Base-by-base conservation (phyloP, 2,113 vertebrate species). In the Cyprinodon tularosa region DNA sequence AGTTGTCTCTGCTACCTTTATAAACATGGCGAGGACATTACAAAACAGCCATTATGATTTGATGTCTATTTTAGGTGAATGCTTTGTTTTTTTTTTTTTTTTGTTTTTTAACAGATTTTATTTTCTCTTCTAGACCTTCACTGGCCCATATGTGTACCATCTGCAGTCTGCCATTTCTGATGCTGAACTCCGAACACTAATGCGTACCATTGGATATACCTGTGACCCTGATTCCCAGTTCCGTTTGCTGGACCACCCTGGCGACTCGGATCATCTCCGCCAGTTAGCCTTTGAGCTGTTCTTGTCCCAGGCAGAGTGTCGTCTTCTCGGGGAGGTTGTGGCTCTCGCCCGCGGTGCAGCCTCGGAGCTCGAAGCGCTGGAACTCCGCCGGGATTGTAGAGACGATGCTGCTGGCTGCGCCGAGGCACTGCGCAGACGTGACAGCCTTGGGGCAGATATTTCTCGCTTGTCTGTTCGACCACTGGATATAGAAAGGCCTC, bases 111-210 rank as follows among this genome's bases (percentile, higher is more conserved):
- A 59, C 14, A 74, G 75, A 84, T 67, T 45, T 2, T 37, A 14
- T 82, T 75, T 75, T 78, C 61, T 78, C 67, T 84, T 87, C 60
- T 64, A 99, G 98, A 98, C 97, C 71, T 99, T 99, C 93, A 99
- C 98, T 1, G 98, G 98, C 67, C 96, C 97, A 38, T 99, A 98
- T 69, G 97, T 99, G 74, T 99, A 99, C 94, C 95, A 96, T 37
- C 95, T 99, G 48, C 97, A 97, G 93, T 96, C 97, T 11, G 94
- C 96, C 3, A 85, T 99, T 15, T 92, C 94, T 4, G 98, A 99
- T 12, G 90, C 95, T 5, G 97, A 98, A 72, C 93, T 99, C 62
- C 95, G 92, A 70, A 87, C 95, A 71, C 95, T 99, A 65, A 93
- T 99, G 91, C 96, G 88, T 81, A 95, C 93, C 90, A 96, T 99